Percentiles rank a stretch among this genome's conserved stretches.
Conservation (phyloP, 2,113 vertebrate genomes). For the Camelus dromedarius region DNA sequence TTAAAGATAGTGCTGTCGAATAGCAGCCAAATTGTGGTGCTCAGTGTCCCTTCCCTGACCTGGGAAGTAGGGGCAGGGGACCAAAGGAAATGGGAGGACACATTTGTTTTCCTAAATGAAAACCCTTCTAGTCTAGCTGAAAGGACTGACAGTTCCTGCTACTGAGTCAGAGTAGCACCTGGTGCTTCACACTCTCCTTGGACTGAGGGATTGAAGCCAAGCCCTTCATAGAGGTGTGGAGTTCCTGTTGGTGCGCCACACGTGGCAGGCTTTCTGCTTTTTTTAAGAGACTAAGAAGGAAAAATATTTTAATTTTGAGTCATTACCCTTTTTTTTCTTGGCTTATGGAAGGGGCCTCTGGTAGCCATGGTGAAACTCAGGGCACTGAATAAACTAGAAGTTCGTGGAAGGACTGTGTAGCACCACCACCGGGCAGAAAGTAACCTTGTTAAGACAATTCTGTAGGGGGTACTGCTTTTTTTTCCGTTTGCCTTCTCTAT, state of each 20-base stretch:
- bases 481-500: neutral
- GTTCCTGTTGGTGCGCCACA: neutral
- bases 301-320: neutral
- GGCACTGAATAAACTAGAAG: neutral
- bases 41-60: neutral
- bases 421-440: neutral
- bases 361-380: neutral
- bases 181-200: neutral
- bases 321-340: neutral
- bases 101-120: neutral
- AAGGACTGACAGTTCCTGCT: neutral
- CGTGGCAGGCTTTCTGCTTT: neutral
- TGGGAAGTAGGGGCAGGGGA: neutral
- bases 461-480: neutral
- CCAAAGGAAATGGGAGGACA: neutral
- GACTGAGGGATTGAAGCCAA: neutral
- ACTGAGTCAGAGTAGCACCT: neutral
- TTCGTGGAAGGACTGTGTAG: neutral
- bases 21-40: neutral
- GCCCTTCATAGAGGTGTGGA: neutral
- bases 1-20: conserved; percentile 23
- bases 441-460: neutral
- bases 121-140: neutral
- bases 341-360: neutral
- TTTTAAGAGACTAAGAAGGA: neutral